Evolutionary conservation across 92 coral and sea anemone species (phyloP).

Genomic region (Phenganax marumi): DNA sequence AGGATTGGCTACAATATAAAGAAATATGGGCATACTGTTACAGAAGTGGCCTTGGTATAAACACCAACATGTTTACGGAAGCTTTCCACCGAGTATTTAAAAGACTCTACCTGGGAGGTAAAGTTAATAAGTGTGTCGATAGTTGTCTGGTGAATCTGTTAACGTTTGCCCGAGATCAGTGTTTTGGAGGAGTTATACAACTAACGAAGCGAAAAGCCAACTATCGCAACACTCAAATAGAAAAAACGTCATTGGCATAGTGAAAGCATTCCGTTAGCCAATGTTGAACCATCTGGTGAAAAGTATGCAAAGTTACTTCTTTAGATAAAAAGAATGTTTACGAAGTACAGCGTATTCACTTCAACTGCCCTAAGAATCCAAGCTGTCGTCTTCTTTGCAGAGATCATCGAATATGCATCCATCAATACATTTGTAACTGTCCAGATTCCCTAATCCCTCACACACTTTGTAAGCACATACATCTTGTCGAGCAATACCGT

Average conservation of each 20-base stretch:
- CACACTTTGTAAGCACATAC: slow-evolving; percentile 58
- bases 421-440: slow-evolving; percentile 48
- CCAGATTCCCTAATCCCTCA: slow-evolving; percentile 47
- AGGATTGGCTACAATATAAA: slow-evolving; percentile 57
- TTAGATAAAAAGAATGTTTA: slow-evolving; percentile 14
- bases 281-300: slow-evolving; percentile 44
- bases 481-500: slow-evolving; percentile 35
- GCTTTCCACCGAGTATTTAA: slow-evolving; percentile 68
- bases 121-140: slow-evolving; percentile 61
- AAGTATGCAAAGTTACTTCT: slow-evolving; percentile 39
- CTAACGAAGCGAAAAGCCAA: slow-evolving; percentile 57
- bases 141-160: slow-evolving; percentile 55
- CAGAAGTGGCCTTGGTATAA: slow-evolving; percentile 55
- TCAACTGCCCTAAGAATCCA: slow-evolving; percentile 28
- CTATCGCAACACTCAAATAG: slow-evolving; percentile 6
- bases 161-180: slow-evolving; percentile 54
- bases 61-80: slow-evolving; percentile 63
- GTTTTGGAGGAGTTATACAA: slow-evolving; percentile 57
- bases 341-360: neutral
- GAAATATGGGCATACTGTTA: slow-evolving; percentile 60
- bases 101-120: slow-evolving; percentile 56
- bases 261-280: slow-evolving; percentile 43
- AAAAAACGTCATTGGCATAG: neutral
- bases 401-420: slow-evolving; percentile 42
- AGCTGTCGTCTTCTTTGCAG: slow-evolving; percentile 19